Evolutionary conservation across 2,797 vertebrate species (phyloP).

Genomic region (Pterois miles): DNA sequence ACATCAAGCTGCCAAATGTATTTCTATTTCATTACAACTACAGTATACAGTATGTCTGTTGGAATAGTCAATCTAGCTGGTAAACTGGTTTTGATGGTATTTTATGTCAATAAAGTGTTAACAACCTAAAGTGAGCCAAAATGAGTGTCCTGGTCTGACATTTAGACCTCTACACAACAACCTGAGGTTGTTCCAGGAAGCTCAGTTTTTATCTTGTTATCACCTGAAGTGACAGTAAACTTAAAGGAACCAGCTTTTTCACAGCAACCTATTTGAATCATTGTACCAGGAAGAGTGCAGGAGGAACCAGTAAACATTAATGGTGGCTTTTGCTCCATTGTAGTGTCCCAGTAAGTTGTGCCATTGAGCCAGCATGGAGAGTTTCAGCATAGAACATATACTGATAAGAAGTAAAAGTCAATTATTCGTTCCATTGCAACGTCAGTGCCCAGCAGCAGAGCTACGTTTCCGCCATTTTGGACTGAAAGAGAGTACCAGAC

Average conservation of each 20-base stretch:
- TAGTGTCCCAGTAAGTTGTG: background rate
- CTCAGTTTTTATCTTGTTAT: background rate
- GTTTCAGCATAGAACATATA: background rate
- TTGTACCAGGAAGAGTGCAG: background rate
- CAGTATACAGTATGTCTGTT: background rate
- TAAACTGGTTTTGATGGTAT: no score
- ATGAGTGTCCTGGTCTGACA: background rate
- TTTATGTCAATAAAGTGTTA: background rate
- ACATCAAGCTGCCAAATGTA: background rate
- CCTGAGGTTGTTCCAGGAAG: background rate
- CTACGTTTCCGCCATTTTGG: no score
- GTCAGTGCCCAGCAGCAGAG: no score
- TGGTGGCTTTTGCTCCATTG: no score
- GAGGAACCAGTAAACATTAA: background rate
- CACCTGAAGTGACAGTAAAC: background rate
- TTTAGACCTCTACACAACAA: background rate
- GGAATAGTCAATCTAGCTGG: no score
- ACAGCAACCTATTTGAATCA: no score
- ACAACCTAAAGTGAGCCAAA: background rate
- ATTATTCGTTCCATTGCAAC: no score
- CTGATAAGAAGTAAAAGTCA: no score
- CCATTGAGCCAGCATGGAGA: background rate
- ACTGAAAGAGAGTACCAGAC: no score
- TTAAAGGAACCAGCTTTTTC: background rate
- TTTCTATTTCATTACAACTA: background rate